A percentile compares a stretch with the other conserved stretches of the same genome.
phyloP scores from a whole-genome alignment of 2,113 vertebrate species.

The Ibidorhyncha struthersii region DNA sequence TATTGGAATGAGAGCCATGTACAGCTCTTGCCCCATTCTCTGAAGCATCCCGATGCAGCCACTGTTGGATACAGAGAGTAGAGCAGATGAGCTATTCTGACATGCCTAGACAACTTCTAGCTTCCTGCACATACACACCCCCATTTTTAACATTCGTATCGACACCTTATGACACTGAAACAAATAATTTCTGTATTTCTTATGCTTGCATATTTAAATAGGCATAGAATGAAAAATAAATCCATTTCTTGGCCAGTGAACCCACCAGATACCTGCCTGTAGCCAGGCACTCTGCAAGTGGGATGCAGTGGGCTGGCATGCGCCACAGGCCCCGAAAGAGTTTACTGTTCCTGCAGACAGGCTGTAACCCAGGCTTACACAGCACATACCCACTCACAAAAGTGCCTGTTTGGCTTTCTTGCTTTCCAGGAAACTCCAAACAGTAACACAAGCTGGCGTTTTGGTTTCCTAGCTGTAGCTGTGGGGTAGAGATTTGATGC shows the following conservation, averaged over 20 bases:
- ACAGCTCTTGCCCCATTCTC: background rate
- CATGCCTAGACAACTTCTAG: background rate
- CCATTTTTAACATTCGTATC: background rate
- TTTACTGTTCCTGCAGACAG: background rate
- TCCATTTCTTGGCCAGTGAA: background rate
- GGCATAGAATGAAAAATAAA: background rate
- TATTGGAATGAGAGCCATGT: background rate
- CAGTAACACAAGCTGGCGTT: background rate
- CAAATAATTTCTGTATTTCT: background rate
- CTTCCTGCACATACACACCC: background rate
- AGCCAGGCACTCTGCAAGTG: background rate
- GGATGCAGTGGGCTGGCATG: rapidly evolving
- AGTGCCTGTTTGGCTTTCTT: background rate
- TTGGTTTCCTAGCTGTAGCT: conserved; percentile 11
- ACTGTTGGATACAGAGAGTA: background rate
- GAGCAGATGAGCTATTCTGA: background rate
- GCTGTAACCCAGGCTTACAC: background rate
- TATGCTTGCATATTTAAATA: background rate
- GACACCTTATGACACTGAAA: background rate
- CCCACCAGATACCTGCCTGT: background rate
- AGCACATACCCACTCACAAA: background rate
- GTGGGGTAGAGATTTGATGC: background rate
- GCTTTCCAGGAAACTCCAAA: conserved; percentile 9
- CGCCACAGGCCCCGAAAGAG: background rate
- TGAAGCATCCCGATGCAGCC: background rate